A percentile compares a stretch with the other conserved stretches of the same genome.
Evolutionary conservation across 1,140 invertebrate genomes (phyloP).

Genomic region (Rhopalosiphum maidis): DNA sequence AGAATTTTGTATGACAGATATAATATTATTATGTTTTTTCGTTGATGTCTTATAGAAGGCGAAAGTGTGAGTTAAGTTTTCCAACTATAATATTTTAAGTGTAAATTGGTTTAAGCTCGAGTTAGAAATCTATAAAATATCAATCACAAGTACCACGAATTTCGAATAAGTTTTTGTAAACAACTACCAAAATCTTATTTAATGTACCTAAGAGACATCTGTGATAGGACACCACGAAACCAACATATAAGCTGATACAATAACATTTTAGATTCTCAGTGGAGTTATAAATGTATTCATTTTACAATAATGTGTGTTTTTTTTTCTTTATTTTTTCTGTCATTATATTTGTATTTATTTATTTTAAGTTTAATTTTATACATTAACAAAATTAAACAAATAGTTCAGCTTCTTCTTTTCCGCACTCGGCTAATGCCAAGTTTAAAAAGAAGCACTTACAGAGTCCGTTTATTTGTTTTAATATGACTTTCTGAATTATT

Average conservation of each 20-base stretch:
- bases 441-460: not conserved
- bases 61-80: not conserved
- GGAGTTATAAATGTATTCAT: no score
- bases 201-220: not conserved
- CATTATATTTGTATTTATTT: not conserved
- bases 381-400: no score
- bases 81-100: not conserved
- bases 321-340: not conserved
- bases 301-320: no score
- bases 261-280: not conserved
- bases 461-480: not conserved
- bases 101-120: not conserved
- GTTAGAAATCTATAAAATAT: not conserved
- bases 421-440: no score
- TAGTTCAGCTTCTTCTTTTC: not conserved
- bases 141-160: not conserved
- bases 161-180: not conserved
- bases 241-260: not conserved
- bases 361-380: not conserved
- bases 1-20: not conserved
- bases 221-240: no score
- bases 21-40: not conserved
- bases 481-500: not conserved
- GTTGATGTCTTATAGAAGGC: not conserved
- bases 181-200: not conserved